Evolutionary conservation across 2,888 invertebrate species (phyloP).

Genomic region (Drosophila tripunctata): DNA sequence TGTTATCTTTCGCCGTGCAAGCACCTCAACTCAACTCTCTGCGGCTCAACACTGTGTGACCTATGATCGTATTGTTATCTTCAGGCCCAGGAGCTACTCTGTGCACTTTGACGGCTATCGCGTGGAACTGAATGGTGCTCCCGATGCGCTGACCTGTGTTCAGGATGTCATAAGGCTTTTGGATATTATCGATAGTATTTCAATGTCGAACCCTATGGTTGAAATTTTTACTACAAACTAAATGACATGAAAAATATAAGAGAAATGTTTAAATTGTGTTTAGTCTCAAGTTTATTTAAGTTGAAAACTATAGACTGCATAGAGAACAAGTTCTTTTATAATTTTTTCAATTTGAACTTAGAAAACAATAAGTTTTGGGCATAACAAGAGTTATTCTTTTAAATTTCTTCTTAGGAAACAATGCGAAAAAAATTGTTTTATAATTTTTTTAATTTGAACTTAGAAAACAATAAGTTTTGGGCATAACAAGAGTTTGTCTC

Average conservation of each 20-base stretch:
- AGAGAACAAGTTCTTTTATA: too few species aligned
- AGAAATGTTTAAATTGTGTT: too few species aligned
- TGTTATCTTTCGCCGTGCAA: constrained; percentile 81
- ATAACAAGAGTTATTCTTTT: too few species aligned
- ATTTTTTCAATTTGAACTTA: too few species aligned
- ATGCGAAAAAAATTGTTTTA: too few species aligned
- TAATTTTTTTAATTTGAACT: too few species aligned
- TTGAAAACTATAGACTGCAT: too few species aligned
- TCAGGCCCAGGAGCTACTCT: constrained; percentile 80
- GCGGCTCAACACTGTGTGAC: constrained; percentile 61
- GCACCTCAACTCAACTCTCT: background rate
- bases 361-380: too few species aligned
- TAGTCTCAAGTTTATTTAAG: too few species aligned
- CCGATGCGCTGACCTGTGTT: constrained; percentile 73
- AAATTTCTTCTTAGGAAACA: too few species aligned
- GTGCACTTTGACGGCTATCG: constrained; percentile 81
- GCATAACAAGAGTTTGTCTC: too few species aligned
- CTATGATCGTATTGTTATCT: constrained; percentile 82
- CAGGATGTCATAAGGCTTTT: constrained; percentile 81
- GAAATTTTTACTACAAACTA: constrained; percentile 8
- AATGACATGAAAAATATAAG: background rate
- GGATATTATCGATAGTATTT: constrained; percentile 81
- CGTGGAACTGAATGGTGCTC: constrained; percentile 82
- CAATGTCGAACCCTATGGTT: constrained; percentile 77
- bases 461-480: too few species aligned